Evolutionary conservation across 2,113 vertebrate genomes (phyloP).

Genomic region (Calonectris borealis): DNA sequence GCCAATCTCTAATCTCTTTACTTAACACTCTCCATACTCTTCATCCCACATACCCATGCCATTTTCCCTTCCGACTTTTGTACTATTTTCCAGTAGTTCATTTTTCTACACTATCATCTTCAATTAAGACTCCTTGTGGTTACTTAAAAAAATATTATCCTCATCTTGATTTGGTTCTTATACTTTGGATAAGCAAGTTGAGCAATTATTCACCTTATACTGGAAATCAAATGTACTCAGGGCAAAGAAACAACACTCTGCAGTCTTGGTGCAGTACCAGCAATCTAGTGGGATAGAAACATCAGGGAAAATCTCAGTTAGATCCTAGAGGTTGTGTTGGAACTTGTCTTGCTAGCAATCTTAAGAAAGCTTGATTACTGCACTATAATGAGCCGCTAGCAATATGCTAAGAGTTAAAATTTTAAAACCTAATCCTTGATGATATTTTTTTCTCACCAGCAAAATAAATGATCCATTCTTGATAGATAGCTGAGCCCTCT

Average conservation of each 20-base stretch:
- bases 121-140: neutral
- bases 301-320: neutral
- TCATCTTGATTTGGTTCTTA: neutral
- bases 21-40: neutral
- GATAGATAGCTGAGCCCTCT: neutral
- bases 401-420: neutral
- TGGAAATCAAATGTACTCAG: neutral
- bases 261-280: neutral
- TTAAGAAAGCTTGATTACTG: neutral
- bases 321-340: neutral
- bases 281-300: neutral
- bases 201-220: neutral
- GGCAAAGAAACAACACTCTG: neutral
- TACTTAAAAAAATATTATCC: neutral
- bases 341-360: neutral
- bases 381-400: neutral
- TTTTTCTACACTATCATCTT: neutral
- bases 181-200: neutral
- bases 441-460: neutral
- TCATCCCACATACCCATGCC: neutral
- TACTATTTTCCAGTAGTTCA: neutral
- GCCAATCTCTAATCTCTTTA: neutral
- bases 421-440: neutral
- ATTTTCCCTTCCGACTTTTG: neutral
- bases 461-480: neutral